Evolutionary conservation across 1,140 invertebrate genomes (phyloP), one percentile per base, ranked within the genome.

Genomic region (Monochamus saltuarius): DNA sequence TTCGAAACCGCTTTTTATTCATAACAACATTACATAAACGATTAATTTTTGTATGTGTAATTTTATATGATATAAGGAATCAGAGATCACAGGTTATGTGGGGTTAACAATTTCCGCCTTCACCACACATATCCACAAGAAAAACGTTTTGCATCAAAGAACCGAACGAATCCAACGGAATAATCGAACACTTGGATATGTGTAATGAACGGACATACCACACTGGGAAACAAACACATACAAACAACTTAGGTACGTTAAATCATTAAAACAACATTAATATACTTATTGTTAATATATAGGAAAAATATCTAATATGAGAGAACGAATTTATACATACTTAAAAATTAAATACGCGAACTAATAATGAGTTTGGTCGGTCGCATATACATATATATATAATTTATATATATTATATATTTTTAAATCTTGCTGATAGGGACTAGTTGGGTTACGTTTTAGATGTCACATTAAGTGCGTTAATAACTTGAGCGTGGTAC

Each of bases 41-140:
- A 68, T 66, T 71, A 66, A 65, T 70, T 73, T 68, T 73, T 71
- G 64, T 73, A 69, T 71, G 71, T 73, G 69, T 72, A 66, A 59
- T 65, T 70, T 17, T 53, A 53, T 38, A 53, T 69, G 69, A 69
- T 72, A 68, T 70, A 71, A 73, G 73, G 72, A 74, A 75, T 73
- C 71, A 65, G 68, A 75, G 74, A 76, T 76, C 74, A 76, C 74
- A 76, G 74, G 74, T 75, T 72, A 66, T 66, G 61, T 68, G 66
- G 66, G 68, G 62, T 70, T 68, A 66, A 66, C 64, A 68, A 65
- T 55, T 57, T 64, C 55, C 55, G 49, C 22, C 40, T 52, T 64
- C 59, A 54, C 52, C 37, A 58, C 53, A 60, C 47, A 64, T 54
- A 53, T 53, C 36, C 36, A 53, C 16, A 53, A 40, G 29, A 39